A percentile compares a stretch with the other conserved stretches of the same genome.
Evolutionary conservation across 2,797 vertebrate genomes (phyloP).

Genomic region (Rhabdomys pumilio): DNA sequence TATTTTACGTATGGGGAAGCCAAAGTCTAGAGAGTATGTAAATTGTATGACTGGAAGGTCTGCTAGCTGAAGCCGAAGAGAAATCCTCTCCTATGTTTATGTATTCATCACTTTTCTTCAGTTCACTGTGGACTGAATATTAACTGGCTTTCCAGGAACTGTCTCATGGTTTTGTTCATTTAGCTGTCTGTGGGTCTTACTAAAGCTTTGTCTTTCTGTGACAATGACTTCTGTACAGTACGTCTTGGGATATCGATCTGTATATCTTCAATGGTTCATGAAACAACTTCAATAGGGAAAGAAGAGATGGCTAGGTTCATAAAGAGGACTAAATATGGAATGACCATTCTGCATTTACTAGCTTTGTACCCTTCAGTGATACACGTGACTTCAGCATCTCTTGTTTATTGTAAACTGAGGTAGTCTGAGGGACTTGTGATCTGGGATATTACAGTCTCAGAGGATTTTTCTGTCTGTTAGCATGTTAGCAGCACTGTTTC

Average conservation of each 20-base stretch:
- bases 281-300: constrained; percentile 21
- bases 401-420: constrained; percentile 13
- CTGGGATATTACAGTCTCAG: not conserved
- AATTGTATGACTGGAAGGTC: constrained; percentile 30
- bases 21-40: not conserved
- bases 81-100: not conserved
- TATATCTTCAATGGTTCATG: constrained; percentile 11
- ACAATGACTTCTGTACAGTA: constrained; percentile 9
- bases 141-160: not conserved
- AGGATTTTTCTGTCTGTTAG: not conserved
- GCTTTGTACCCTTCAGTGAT: constrained; percentile 6
- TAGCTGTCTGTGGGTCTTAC: constrained; percentile 12
- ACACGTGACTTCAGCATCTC: not conserved
- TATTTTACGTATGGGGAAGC: constrained; percentile 40
- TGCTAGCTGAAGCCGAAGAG: not conserved
- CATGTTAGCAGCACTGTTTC: not conserved
- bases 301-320: not conserved
- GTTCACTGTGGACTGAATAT: constrained; percentile 13
- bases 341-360: not conserved
- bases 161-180: not conserved
- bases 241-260: not conserved
- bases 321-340: not conserved
- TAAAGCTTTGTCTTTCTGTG: constrained; percentile 42
- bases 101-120: not conserved
- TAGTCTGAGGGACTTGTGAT: not conserved